These are phyloP conservation scores for Teleogryllus oceanicus DNA, from an alignment of 2,888 invertebrate genomes.

Conservation along the genomic window DNA sequence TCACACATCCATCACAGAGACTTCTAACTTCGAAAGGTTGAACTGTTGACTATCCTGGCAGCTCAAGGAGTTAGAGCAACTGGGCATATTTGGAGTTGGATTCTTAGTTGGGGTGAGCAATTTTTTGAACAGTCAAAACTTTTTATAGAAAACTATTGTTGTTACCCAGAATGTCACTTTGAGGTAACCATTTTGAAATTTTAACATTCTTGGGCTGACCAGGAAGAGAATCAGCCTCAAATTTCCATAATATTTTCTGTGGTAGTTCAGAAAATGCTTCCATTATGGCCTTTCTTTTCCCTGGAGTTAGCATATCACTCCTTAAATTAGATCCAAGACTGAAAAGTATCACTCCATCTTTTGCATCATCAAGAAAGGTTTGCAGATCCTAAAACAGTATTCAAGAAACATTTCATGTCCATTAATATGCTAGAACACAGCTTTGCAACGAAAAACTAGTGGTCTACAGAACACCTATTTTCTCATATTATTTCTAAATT, in stretches of 20 bases:
- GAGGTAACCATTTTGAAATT: not conserved
- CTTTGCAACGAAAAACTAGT: no score
- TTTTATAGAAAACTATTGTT: not conserved
- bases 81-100: no score
- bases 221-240: conserved; percentile 39
- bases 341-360: not conserved
- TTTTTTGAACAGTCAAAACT: no score
- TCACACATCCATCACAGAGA: no score
- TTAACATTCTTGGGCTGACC: conserved; percentile 26
- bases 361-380: not conserved
- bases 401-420: not conserved
- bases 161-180: not conserved
- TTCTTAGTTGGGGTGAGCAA: no score
- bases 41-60: no score
- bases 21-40: no score
- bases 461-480: no score
- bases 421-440: no score
- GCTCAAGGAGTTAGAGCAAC: no score
- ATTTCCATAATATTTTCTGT: conserved; percentile 48
- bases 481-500: no score
- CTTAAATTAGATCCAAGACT: not conserved
- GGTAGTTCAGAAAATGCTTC: conserved; percentile 42
- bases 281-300: conserved; percentile 26
- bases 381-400: not conserved
- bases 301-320: not conserved